Percentiles rank a stretch among this genome's conserved stretches.
Evolutionary conservation across 2,888 invertebrate species (phyloP).

Genomic region (Blastobasis adustella): DNA sequence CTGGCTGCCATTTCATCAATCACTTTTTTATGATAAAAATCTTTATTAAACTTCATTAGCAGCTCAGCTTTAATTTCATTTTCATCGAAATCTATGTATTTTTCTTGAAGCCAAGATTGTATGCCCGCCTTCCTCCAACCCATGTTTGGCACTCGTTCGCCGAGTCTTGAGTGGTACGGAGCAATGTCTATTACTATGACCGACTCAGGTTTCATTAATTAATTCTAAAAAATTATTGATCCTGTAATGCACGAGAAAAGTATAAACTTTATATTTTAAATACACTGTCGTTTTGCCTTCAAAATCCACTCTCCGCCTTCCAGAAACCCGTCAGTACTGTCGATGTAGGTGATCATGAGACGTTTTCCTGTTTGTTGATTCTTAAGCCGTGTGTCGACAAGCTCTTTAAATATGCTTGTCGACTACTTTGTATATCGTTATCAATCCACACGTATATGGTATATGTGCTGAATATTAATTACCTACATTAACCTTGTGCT

Average conservation of each 20-base stretch:
- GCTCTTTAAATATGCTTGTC: slow-evolving; percentile 13
- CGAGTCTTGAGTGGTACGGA: slow-evolving; percentile 10
- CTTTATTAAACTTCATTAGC: not conserved
- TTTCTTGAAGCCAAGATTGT: slow-evolving; percentile 4
- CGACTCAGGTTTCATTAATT: not conserved
- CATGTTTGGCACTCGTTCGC: slow-evolving; percentile 9
- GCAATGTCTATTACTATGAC: slow-evolving; percentile 13
- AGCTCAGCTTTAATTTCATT: slow-evolving; percentile 6
- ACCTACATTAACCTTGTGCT: slow-evolving; percentile 13
- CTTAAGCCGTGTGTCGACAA: slow-evolving; percentile 11
- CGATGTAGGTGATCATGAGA: slow-evolving; percentile 15
- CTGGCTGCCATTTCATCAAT: slow-evolving; percentile 1
- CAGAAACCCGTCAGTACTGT: slow-evolving; percentile 14
- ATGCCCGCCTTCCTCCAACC: slow-evolving; percentile 10
- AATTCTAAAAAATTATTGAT: not conserved
- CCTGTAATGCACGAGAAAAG: not conserved
- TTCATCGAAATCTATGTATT: not conserved
- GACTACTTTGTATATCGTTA: slow-evolving; percentile 5
- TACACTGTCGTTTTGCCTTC: slow-evolving; percentile 11
- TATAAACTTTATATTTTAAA: not conserved
- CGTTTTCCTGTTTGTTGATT: slow-evolving; percentile 15
- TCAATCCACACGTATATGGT: slow-evolving; percentile 7
- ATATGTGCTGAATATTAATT: slow-evolving; percentile 4
- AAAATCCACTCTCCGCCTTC: slow-evolving; percentile 14
- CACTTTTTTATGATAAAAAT: not conserved